phyloP scores from a whole-genome alignment of 2,888 invertebrate species.

The Anthophora plumipes region DNA sequence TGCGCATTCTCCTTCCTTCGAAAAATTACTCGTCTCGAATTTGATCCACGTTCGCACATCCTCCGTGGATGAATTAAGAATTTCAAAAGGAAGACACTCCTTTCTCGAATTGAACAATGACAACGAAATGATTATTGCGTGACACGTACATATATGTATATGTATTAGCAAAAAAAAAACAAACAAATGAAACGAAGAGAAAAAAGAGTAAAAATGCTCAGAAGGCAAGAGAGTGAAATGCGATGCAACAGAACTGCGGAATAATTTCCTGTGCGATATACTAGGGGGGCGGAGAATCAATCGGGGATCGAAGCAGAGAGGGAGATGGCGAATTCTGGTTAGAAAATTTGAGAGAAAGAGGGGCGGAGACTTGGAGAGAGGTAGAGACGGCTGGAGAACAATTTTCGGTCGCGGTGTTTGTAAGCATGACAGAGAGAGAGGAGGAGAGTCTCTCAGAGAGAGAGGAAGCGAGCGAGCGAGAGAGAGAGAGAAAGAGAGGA shows the following conservation, averaged over 20 bases:
- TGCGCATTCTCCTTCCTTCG: constrained; percentile 46
- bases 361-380: constrained; percentile 23
- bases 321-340: constrained; percentile 4
- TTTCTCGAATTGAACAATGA: neutral
- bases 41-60: too few species aligned
- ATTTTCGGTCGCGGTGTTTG: too few species aligned
- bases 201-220: neutral
- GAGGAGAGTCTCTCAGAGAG: neutral
- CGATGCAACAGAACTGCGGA: too few species aligned
- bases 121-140: neutral
- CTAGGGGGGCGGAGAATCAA: neutral
- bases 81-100: too few species aligned
- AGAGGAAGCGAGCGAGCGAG: constrained; percentile 4
- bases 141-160: neutral
- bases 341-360: too few species aligned
- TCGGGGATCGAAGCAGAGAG: neutral
- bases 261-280: too few species aligned
- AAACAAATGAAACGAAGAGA: too few species aligned
- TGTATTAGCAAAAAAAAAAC: too few species aligned
- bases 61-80: neutral
- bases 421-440: neutral
- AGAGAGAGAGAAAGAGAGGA: constrained; percentile 17
- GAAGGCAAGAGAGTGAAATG: neutral
- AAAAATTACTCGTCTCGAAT: constrained; percentile 7
- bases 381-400: neutral